phyloP scores from a whole-genome alignment of 2,888 invertebrate genomes.

The Synanthedon myopaeformis region DNA sequence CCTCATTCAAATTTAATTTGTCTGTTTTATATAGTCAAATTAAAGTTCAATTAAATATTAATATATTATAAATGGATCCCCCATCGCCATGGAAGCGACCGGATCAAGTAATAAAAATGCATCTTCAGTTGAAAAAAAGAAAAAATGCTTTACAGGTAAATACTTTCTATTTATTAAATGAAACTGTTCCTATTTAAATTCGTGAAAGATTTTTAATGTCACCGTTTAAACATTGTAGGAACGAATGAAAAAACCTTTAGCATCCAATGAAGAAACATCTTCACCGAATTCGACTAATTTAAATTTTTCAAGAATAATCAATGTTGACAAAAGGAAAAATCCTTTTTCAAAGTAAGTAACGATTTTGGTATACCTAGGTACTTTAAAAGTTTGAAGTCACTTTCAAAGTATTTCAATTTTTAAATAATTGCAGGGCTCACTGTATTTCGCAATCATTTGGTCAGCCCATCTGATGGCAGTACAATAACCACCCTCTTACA shows the following conservation, averaged over 20 bases:
- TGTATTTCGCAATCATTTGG: too few species aligned
- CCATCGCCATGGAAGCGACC: slow-evolving; percentile 73
- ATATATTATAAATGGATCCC: slow-evolving; percentile 34
- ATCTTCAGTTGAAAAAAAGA: slow-evolving; percentile 77
- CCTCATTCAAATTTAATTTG: too few species aligned
- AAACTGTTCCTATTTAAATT: neutral
- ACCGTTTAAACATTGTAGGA: slow-evolving; percentile 27
- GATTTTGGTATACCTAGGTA: too few species aligned
- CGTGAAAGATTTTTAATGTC: neutral
- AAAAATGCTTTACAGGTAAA: slow-evolving; percentile 80
- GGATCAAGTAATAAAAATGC: slow-evolving; percentile 77
- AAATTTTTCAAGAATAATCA: slow-evolving; percentile 56
- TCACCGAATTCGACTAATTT: slow-evolving; percentile 34
- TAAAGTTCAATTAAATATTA: neutral
- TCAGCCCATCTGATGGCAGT: too few species aligned
- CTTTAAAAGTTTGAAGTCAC: too few species aligned
- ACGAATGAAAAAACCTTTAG: slow-evolving; percentile 53
- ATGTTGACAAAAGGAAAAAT: slow-evolving; percentile 78
- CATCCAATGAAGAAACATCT: slow-evolving; percentile 26
- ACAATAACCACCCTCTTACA: too few species aligned
- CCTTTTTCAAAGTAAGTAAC: slow-evolving; percentile 76
- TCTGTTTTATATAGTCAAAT: too few species aligned
- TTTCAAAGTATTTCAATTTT: too few species aligned
- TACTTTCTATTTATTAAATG: neutral
- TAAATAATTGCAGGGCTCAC: too few species aligned